These are phyloP conservation scores for Lepidothrix coronata DNA, from an alignment of 2,113 vertebrate species.

Conservation along the genomic window DNA sequence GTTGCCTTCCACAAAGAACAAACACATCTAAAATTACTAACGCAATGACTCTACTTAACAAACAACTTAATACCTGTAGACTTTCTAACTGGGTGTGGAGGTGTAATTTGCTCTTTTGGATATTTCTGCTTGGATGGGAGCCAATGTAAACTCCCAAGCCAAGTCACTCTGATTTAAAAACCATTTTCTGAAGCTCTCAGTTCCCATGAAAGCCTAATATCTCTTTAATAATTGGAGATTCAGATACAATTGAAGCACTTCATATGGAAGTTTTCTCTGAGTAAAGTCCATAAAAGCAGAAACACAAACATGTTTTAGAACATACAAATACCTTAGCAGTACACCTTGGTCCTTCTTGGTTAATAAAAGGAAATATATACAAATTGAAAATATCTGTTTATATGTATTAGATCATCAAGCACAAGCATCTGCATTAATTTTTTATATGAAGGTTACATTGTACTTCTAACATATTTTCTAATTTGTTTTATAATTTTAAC, in stretches of 20 bases:
- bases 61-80: slow-evolving; percentile 68
- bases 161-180: slow-evolving; percentile 63
- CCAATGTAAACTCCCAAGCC: slow-evolving; percentile 66
- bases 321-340: not conserved
- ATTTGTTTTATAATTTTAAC: not conserved
- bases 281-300: not conserved
- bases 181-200: slow-evolving; percentile 44
- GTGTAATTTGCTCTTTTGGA: slow-evolving; percentile 67
- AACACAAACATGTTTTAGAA: not conserved
- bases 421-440: not conserved
- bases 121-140: slow-evolving; percentile 46
- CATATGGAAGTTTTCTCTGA: not conserved
- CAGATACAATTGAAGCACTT: slow-evolving; percentile 12
- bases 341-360: not conserved
- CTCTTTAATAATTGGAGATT: not conserved
- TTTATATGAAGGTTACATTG: not conserved
- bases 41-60: slow-evolving; percentile 59
- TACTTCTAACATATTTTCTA: not conserved
- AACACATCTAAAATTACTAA: slow-evolving; percentile 70
- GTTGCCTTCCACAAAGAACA: slow-evolving; percentile 62
- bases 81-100: slow-evolving; percentile 73
- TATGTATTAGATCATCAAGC: not conserved
- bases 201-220: slow-evolving; percentile 49
- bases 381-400: not conserved
- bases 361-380: not conserved